Evolutionary conservation across 2,797 vertebrate species (phyloP).

Genomic region (Cyclopterus lumpus): DNA sequence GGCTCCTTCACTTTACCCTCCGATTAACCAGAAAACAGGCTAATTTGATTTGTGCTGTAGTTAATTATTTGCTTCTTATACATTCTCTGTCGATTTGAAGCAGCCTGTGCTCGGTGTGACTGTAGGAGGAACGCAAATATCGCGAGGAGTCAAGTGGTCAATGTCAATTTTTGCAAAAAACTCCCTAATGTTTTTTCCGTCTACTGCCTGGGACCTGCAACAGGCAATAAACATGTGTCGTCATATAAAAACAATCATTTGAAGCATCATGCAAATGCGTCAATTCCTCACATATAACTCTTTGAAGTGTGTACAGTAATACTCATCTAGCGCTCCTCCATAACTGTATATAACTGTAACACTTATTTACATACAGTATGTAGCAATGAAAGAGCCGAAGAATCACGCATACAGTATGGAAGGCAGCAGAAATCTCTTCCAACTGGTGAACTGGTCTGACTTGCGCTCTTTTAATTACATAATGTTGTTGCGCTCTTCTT

Average conservation of each 20-base stretch:
- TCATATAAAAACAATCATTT: not conserved
- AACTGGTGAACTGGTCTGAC: not conserved
- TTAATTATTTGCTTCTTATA: slow-evolving; percentile 5
- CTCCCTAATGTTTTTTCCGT: not conserved
- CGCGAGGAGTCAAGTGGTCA: not conserved
- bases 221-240: not conserved
- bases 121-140: not conserved
- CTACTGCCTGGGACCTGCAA: not conserved
- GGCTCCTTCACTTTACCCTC: not conserved
- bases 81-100: not conserved
- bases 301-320: not conserved
- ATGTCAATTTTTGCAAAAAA: not conserved
- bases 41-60: not conserved
- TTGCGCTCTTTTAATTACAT: not conserved
- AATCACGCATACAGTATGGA: not conserved
- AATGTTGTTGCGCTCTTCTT: not conserved
- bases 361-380: not conserved
- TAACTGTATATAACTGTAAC: not conserved
- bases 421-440: not conserved
- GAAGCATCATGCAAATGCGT: not conserved
- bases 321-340: not conserved
- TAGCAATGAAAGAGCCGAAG: not conserved
- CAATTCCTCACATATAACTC: not conserved
- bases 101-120: not conserved
- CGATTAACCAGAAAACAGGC: not conserved